A percentile compares a stretch with the other conserved stretches of the same genome.
Evolutionary conservation across 2,113 vertebrate species (phyloP).

Genomic region (Himantopus leucocephalus): DNA sequence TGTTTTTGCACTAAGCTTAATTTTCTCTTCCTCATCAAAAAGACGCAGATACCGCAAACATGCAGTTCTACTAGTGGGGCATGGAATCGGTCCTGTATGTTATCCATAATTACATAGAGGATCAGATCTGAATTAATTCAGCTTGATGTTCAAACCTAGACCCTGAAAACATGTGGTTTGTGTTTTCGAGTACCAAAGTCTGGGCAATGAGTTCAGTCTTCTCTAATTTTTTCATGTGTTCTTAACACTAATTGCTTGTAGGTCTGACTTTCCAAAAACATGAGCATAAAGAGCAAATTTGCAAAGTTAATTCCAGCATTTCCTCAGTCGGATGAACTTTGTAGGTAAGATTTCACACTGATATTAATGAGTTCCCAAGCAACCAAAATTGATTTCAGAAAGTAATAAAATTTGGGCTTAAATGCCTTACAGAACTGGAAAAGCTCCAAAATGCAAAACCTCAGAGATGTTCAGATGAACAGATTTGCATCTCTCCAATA

Average conservation of each 20-base stretch:
- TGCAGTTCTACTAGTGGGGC: neutral
- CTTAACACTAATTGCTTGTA: neutral
- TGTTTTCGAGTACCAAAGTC: neutral
- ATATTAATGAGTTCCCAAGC: neutral
- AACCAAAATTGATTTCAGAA: neutral
- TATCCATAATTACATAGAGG: neutral
- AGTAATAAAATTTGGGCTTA: neutral
- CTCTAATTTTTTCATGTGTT: neutral
- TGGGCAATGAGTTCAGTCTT: neutral
- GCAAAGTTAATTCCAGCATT: neutral
- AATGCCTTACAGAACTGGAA: neutral
- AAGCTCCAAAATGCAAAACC: neutral
- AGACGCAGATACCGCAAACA: neutral
- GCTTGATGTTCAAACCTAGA: slow-evolving; percentile 18
- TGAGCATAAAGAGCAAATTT: neutral
- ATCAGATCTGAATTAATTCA: slow-evolving; percentile 36
- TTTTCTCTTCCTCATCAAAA: slow-evolving; percentile 21
- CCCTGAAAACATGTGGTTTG: slow-evolving; percentile 3
- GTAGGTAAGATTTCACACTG: neutral
- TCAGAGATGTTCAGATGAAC: neutral
- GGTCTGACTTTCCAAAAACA: neutral
- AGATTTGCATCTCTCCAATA: neutral
- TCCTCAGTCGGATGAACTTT: neutral
- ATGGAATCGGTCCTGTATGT: neutral
- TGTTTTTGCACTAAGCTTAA: neutral